Evolutionary conservation across 2,888 invertebrate genomes (phyloP).

Genomic region (Exocentrus adspersus): DNA sequence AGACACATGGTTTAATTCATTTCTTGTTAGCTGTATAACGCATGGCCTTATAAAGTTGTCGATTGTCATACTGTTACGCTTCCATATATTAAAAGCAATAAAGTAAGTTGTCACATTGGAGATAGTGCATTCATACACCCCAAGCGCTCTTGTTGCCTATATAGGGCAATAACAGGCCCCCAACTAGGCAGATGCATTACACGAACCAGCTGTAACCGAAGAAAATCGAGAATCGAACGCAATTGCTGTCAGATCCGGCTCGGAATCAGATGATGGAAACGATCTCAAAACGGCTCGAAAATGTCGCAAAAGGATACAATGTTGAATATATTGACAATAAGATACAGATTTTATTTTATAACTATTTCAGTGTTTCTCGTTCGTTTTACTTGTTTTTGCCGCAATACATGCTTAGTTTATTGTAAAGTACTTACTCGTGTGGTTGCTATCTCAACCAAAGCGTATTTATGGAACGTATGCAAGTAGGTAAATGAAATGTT

Average conservation of each 20-base stretch:
- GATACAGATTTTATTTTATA: too few species aligned
- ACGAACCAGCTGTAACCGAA: conserved; percentile 18
- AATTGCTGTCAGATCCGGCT: conserved; percentile 18
- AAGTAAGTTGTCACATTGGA: conserved; percentile 17
- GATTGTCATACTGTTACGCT: not conserved
- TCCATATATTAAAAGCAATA: conserved; percentile 5
- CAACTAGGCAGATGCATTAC: conserved; percentile 26
- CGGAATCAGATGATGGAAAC: not conserved
- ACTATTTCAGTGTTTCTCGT: too few species aligned
- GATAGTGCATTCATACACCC: conserved; percentile 9
- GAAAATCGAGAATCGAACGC: conserved; percentile 17
- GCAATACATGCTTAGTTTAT: too few species aligned
- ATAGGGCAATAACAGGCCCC: conserved; percentile 14
- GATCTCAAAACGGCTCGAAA: not conserved
- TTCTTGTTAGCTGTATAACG: not conserved
- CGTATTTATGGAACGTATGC: too few species aligned
- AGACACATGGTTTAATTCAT: too few species aligned
- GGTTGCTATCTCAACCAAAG: too few species aligned
- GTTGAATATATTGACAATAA: too few species aligned
- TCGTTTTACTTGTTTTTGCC: too few species aligned
- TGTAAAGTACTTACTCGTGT: too few species aligned
- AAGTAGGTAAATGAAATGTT: too few species aligned
- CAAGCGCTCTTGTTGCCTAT: conserved; percentile 6
- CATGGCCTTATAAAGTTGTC: not conserved
- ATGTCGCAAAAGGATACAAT: too few species aligned